phyloP scores from a whole-genome alignment of 2,797 vertebrate species.

The Ibycter americanus region DNA sequence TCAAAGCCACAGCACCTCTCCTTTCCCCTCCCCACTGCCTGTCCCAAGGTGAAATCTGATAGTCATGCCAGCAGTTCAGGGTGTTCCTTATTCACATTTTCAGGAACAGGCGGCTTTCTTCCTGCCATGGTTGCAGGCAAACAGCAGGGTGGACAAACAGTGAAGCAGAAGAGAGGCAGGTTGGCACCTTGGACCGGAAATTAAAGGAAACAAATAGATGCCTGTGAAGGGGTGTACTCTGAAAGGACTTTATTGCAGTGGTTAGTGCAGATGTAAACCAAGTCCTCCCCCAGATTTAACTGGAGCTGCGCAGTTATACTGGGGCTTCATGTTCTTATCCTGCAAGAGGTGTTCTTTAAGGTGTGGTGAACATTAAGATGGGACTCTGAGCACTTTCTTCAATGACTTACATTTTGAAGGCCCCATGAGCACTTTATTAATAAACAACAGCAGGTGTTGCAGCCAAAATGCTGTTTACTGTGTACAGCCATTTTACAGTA shows the following conservation, averaged over 20 bases:
- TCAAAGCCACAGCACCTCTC: not conserved
- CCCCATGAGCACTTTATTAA: not conserved
- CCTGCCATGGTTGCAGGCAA: not conserved
- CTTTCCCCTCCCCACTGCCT: not conserved
- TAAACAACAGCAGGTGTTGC: not conserved
- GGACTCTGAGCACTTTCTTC: not conserved
- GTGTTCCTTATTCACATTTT: not conserved
- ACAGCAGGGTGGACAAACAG: not conserved
- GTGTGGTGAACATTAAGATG: not conserved
- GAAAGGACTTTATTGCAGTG: not conserved
- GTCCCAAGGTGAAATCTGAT: not conserved
- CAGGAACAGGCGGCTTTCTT: not conserved
- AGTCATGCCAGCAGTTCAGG: not conserved
- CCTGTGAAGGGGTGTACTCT: not conserved
- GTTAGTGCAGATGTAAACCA: not conserved
- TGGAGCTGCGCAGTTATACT: not conserved
- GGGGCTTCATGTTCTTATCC: not conserved
- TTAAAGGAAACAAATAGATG: not conserved
- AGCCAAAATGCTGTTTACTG: not conserved
- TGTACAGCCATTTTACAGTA: accelerated
- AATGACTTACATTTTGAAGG: not conserved
- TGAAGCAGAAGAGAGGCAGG: not conserved
- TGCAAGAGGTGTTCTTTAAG: not conserved
- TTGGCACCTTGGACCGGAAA: not conserved
- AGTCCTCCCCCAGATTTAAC: not conserved